Evolutionary conservation across 2,113 vertebrate species (phyloP), one percentile per base, ranked within the genome.

Genomic region (Acanthochromis polyacanthus): DNA sequence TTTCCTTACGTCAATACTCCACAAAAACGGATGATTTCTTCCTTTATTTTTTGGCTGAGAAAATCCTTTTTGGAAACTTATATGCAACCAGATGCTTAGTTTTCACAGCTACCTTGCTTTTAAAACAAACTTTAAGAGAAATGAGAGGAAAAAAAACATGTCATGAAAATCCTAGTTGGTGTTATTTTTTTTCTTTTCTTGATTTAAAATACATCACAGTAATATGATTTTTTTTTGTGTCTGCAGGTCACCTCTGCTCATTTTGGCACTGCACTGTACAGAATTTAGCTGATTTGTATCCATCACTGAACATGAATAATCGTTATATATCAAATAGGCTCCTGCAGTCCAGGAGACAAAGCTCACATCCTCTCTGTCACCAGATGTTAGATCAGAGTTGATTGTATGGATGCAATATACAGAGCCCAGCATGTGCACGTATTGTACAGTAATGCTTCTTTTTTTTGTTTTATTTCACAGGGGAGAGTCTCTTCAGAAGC

Each of bases 401-500:
- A 90, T 88, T 90, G 89, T 86, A 72, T 85, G 78, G 81, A 82
- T 89, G 86, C 86, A 83, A 84, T 81, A 62, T 80, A 89, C 86
- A 86, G 71, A 85, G 83, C 72, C 83, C 75, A 48, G 45, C 70
- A 61, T 81, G 73, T 83, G 70, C 57, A 71, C 40, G 4, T 52
- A 56, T 55, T 71, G 69, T 55, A 82, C 70, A 60, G 61, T 65
- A 62, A 60, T 65, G 73, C 28, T 40, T 25, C 52, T 59, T n/a
- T 32, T 46, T 68, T 45, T 30, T 48, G 23, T 57, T 56, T 83
- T 89, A 91, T 94, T 96, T 96, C 91, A 90, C 95, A 80, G 94
- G 89, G 36, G 93, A 95, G 71, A 99, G 97, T 91, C 94, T 98
- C 95, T 97, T 96, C 89, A 99, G 95, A 64, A 99, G 95, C 90